These are phyloP conservation scores for Musca domestica DNA, from an alignment of 1,140 invertebrate genomes.

Conservation along the genomic window DNA sequence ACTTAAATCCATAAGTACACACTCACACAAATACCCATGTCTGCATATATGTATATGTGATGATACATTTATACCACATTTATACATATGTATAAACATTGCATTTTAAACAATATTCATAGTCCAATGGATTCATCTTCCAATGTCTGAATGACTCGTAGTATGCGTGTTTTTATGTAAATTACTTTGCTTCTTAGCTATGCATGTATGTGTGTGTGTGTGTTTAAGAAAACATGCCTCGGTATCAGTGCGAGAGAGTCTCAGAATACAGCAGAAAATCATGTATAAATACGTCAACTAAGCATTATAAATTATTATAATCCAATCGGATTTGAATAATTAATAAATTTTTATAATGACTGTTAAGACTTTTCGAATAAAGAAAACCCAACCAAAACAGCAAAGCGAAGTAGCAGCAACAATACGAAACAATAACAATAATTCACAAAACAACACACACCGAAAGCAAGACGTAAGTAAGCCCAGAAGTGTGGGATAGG, in stretches of 20 bases:
- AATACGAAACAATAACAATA: neutral
- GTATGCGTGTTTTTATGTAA: too few relatives aligned
- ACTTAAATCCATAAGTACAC: too few relatives aligned
- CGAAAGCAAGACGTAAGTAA: slow-evolving; percentile 1
- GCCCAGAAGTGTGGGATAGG: neutral
- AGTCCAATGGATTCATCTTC: too few relatives aligned
- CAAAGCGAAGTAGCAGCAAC: slow-evolving; percentile 29
- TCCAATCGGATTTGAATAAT: slow-evolving; percentile 56
- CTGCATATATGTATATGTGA: neutral
- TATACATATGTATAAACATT: neutral
- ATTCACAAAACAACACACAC: neutral
- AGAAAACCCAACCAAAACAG: slow-evolving; percentile 28
- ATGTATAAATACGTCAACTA: slow-evolving; percentile 34
- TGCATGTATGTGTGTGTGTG: neutral
- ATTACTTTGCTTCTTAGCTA: neutral
- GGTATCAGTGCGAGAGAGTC: too few relatives aligned
- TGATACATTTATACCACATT: too few relatives aligned
- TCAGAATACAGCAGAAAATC: neutral
- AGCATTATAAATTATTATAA: slow-evolving; percentile 56
- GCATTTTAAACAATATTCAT: neutral
- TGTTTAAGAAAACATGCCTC: neutral
- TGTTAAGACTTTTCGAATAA: slow-evolving; percentile 19
- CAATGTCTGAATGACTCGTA: neutral
- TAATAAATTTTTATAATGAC: slow-evolving; percentile 47
- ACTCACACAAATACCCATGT: too few relatives aligned